Evolutionary conservation across 2,797 vertebrate species (phyloP).

Genomic region (Tenualosa ilisha): DNA sequence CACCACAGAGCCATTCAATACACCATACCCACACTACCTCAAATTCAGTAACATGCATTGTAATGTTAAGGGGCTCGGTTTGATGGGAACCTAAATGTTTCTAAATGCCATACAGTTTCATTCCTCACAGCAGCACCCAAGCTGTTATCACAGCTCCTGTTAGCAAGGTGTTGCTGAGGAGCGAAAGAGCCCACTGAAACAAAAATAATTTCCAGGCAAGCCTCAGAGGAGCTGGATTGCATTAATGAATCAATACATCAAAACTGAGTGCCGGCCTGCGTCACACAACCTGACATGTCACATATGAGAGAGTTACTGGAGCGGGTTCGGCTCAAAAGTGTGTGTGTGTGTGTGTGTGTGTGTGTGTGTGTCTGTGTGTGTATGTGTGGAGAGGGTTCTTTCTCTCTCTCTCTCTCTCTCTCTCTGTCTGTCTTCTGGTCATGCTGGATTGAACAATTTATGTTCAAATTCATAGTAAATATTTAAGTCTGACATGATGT

Average conservation of each 20-base stretch:
- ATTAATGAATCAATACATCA: conserved; percentile 10
- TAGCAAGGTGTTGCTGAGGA: conserved; percentile 4
- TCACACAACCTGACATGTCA: neutral
- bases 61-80: too few species aligned
- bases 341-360: too few species aligned
- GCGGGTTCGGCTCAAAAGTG: neutral
- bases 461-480: neutral
- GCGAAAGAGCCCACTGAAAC: neutral
- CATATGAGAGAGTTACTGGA: neutral
- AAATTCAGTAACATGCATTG: neutral
- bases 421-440: neutral
- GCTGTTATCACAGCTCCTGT: neutral
- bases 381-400: too few species aligned
- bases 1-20: too few species aligned
- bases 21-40: too few species aligned
- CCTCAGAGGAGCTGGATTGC: neutral
- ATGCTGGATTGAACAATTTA: neutral
- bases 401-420: too few species aligned
- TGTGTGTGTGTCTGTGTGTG: too few species aligned
- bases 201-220: neutral
- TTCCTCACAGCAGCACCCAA: neutral
- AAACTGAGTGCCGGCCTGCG: neutral
- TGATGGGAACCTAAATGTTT: too few species aligned
- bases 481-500: neutral
- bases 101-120: too few species aligned